Conservation (phyloP, 30 jellyfish, hydroid and myxozoan genomes). For the Phacellophora camtschatica region DNA sequence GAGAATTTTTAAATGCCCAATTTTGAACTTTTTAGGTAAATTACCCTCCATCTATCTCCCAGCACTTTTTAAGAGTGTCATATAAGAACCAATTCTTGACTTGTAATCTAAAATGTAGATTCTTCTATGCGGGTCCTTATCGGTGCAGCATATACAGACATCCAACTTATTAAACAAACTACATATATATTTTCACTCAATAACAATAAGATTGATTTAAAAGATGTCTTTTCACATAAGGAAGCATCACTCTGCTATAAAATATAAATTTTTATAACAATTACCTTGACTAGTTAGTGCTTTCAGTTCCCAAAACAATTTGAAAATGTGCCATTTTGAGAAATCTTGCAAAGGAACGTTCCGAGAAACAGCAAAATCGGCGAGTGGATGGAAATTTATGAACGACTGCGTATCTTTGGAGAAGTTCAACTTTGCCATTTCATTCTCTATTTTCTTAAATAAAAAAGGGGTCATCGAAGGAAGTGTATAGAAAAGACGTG, state of each 20-base stretch:
- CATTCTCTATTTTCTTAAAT: not conserved
- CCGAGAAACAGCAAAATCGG: constrained; percentile 3
- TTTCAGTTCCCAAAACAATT: constrained; percentile 14
- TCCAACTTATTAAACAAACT: too few relatives aligned
- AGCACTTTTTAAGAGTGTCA: too few relatives aligned
- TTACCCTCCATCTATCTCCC: too few relatives aligned
- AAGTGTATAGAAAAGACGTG: too few relatives aligned
- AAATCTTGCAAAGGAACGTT: not conserved
- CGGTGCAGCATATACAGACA: too few relatives aligned
- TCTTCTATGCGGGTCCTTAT: too few relatives aligned
- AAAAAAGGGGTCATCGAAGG: not conserved
- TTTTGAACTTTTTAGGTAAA: too few relatives aligned
- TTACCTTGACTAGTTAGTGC: constrained; percentile 1
- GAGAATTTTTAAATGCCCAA: too few relatives aligned
- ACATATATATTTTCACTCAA: not conserved
- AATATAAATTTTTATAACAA: not conserved
- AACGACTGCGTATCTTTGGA: not conserved
- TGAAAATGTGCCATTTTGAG: constrained; percentile 32
- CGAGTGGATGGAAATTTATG: constrained; percentile 12
- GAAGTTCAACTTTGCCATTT: not conserved
- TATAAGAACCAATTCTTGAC: not conserved
- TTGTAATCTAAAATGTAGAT: not conserved
- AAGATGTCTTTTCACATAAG: not conserved
- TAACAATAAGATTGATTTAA: not conserved
- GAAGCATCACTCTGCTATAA: not conserved